Conservation (phyloP, 2,888 invertebrate species). For the Drosophila hamatofila region DNA sequence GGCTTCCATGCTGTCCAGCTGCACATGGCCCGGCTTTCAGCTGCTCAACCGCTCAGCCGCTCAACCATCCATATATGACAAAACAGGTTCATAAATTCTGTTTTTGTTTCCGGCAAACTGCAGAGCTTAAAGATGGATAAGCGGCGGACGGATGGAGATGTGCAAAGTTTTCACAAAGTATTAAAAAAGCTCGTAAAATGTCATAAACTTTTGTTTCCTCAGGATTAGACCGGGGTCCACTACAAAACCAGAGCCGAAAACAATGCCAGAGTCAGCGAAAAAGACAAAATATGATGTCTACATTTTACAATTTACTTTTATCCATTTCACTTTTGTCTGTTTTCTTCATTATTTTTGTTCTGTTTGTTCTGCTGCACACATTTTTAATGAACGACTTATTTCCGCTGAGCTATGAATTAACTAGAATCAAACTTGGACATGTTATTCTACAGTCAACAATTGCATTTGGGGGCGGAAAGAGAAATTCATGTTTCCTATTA, state of each 20-base stretch:
- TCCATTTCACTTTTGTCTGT: conserved; percentile 40
- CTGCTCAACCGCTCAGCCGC: conserved; percentile 25
- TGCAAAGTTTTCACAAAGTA: conserved; percentile 79
- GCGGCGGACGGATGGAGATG: conserved; percentile 55
- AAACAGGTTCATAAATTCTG: conserved; percentile 72
- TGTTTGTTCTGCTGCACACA: conserved; percentile 14
- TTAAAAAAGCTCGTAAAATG: conserved; percentile 75
- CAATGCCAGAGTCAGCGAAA: conserved; percentile 40
- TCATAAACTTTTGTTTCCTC: conserved; percentile 73
- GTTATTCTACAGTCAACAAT: conserved; percentile 10
- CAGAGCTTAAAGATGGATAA: conserved; percentile 66
- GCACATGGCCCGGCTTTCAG: conserved; percentile 22
- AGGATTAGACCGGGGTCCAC: conserved; percentile 66
- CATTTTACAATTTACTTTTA: conserved; percentile 47
- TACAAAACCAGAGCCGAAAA: conserved; percentile 30
- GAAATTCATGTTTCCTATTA: neutral
- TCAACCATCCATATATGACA: conserved; percentile 60
- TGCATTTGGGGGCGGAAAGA: neutral
- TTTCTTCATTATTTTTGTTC: neutral
- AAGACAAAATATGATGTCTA: conserved; percentile 52
- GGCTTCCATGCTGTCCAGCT: conserved; percentile 9
- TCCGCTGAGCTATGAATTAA: conserved; percentile 22
- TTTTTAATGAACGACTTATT: conserved; percentile 44
- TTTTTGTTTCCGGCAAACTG: conserved; percentile 59
- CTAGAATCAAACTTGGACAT: neutral